Conservation (phyloP, 1,140 invertebrate species). For the Rhyacophila brunnea region DNA sequence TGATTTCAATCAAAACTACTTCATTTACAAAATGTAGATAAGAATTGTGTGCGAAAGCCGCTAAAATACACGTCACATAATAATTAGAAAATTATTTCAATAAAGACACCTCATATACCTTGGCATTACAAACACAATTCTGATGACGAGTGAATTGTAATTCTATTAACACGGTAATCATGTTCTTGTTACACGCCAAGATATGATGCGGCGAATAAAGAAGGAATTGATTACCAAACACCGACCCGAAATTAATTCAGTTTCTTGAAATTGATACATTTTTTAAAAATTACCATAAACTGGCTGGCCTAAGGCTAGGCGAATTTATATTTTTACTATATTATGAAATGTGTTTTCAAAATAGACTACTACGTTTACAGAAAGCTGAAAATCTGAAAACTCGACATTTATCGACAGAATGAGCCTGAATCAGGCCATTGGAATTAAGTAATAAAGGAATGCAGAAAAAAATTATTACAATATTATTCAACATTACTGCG, state of each 20-base stretch:
- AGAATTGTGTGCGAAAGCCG: background rate
- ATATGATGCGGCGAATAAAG: background rate
- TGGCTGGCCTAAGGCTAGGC: background rate
- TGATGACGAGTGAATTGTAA: too few species aligned
- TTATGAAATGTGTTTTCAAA: too few species aligned
- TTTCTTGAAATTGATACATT: background rate
- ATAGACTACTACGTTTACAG: too few species aligned
- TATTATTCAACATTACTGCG: background rate
- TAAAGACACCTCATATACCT: too few species aligned
- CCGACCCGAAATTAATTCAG: background rate
- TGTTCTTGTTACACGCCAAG: too few species aligned
- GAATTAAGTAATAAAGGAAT: background rate
- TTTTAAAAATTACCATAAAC: background rate
- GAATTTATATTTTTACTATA: too few species aligned
- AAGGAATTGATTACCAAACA: conserved; percentile 1
- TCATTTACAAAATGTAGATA: background rate
- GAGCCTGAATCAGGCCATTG: background rate
- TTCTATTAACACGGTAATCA: too few species aligned
- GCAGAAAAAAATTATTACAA: background rate
- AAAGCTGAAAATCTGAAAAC: too few species aligned
- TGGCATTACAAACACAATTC: too few species aligned
- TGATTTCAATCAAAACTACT: background rate
- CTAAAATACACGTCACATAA: background rate
- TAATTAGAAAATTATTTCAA: too few species aligned
- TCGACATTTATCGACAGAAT: too few species aligned